Evolutionary conservation across 2,113 vertebrate species (phyloP).

Genomic region (Gallinago media): DNA sequence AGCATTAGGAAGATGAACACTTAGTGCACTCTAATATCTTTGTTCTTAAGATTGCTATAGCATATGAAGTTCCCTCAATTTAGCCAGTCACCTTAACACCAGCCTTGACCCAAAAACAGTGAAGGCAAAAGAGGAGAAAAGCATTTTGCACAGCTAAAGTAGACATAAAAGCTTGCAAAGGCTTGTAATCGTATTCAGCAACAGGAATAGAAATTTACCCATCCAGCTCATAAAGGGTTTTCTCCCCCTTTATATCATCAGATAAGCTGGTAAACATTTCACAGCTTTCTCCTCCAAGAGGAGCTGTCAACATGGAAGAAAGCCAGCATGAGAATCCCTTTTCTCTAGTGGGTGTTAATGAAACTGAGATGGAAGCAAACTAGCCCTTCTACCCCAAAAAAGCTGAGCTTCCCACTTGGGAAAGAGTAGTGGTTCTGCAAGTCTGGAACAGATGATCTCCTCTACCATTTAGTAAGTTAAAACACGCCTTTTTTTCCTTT

Average conservation of each 20-base stretch:
- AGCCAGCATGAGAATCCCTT: neutral
- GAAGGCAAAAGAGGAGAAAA: neutral
- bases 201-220: neutral
- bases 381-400: neutral
- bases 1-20: neutral
- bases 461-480: neutral
- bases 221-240: neutral
- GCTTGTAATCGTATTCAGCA: neutral
- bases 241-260: neutral
- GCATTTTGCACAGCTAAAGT: neutral
- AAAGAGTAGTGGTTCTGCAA: neutral
- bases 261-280: neutral
- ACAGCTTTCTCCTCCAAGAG: neutral
- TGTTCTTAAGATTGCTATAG: neutral
- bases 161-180: neutral
- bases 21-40: neutral
- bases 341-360: neutral
- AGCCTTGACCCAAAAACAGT: neutral
- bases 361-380: neutral
- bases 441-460: neutral
- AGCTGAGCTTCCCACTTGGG: neutral
- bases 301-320: neutral
- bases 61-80: neutral
- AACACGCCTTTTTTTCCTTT: neutral
- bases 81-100: neutral